A percentile compares a stretch with the other conserved stretches of the same genome.
Evolutionary conservation across 2,113 vertebrate genomes (phyloP).

Genomic region (Cyanoderma ruficeps): DNA sequence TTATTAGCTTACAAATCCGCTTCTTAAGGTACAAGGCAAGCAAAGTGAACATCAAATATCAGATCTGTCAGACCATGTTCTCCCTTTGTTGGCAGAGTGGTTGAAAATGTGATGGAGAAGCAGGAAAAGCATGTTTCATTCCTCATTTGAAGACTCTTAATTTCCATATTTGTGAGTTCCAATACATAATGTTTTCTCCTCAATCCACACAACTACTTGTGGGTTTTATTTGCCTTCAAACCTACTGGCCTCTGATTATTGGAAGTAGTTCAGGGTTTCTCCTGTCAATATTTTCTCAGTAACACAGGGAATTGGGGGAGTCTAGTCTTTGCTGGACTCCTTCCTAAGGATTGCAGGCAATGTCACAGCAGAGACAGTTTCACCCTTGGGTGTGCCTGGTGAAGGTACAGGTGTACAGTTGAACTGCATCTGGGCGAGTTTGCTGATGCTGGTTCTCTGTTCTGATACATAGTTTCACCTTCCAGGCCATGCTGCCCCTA

Average conservation of each 20-base stretch:
- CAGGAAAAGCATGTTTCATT: background rate
- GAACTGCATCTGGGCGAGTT: background rate
- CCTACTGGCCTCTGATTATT: background rate
- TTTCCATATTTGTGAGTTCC: background rate
- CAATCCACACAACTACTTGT: background rate
- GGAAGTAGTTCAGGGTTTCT: background rate
- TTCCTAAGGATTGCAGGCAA: background rate
- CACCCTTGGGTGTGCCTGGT: background rate
- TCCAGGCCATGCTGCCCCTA: background rate
- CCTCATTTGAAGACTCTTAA: background rate
- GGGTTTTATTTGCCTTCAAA: background rate
- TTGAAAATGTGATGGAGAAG: background rate
- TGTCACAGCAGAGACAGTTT: background rate
- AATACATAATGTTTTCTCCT: background rate
- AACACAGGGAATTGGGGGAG: background rate
- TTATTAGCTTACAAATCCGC: background rate
- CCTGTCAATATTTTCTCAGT: background rate
- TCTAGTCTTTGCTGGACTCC: background rate
- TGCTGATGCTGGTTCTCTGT: background rate
- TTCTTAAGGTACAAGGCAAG: background rate
- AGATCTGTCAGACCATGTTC: background rate
- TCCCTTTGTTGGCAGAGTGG: background rate
- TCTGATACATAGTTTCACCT: background rate
- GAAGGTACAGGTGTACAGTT: background rate
- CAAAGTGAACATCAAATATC: background rate